A percentile compares a stretch with the other conserved stretches of the same genome.
Evolutionary conservation across 1,140 invertebrate species (phyloP).

Genomic region (Cheumatopsyche charites): DNA sequence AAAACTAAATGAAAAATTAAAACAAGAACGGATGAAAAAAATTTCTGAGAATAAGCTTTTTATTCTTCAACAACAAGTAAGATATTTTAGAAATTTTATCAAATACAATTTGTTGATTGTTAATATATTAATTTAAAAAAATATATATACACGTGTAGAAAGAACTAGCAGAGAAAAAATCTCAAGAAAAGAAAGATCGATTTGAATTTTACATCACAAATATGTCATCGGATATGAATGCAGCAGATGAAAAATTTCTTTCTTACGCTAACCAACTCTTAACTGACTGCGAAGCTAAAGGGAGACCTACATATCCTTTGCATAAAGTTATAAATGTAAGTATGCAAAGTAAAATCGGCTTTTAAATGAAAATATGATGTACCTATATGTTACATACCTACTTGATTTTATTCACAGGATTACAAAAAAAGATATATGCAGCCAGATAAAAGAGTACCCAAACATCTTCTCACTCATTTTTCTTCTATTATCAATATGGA

Average conservation of each 20-base stretch:
- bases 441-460: constrained; percentile 31
- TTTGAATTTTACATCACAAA: constrained; percentile 55
- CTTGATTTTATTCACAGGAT: constrained; percentile 36
- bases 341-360: too few species aligned
- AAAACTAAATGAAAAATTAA: constrained; percentile 51
- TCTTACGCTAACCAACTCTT: constrained; percentile 51
- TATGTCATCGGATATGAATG: constrained; percentile 52
- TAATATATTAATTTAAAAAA: neutral
- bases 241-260: constrained; percentile 54
- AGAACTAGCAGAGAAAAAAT: constrained; percentile 53
- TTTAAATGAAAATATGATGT: neutral
- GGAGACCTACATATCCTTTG: constrained; percentile 51
- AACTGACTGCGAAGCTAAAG: constrained; percentile 50
- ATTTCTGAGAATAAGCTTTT: constrained; percentile 54
- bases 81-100: constrained; percentile 30
- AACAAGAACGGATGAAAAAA: constrained; percentile 52
- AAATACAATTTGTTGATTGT: neutral
- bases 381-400: neutral
- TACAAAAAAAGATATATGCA: constrained; percentile 44
- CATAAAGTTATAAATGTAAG: constrained; percentile 53
- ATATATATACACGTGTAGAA: constrained; percentile 41
- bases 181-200: constrained; percentile 50
- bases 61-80: constrained; percentile 54
- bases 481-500: neutral
- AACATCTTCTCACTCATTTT: constrained; percentile 43